Evolutionary conservation across 2,113 vertebrate genomes (phyloP).

Genomic region (Lepidothrix coronata): DNA sequence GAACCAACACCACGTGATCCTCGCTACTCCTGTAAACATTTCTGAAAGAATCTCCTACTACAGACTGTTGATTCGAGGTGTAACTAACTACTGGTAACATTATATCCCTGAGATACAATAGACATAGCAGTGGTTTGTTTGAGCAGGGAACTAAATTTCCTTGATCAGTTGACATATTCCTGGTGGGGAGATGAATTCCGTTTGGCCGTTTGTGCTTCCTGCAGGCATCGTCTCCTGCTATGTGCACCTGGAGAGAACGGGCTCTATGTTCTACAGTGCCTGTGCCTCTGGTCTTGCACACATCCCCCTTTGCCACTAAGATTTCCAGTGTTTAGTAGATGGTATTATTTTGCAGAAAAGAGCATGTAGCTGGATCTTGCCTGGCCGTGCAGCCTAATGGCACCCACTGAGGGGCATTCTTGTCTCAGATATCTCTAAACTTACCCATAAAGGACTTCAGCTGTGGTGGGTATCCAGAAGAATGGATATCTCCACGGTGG

Average conservation of each 20-base stretch:
- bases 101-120: constrained; percentile 9
- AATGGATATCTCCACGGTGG: rapidly evolving
- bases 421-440: neutral
- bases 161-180: constrained; percentile 31
- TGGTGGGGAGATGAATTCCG: neutral
- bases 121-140: neutral
- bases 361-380: rapidly evolving
- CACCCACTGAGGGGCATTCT: neutral
- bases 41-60: neutral
- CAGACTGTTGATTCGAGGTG: constrained; percentile 1
- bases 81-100: neutral
- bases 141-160: constrained; percentile 22
- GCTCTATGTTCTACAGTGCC: neutral
- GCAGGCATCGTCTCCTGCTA: rapidly evolving
- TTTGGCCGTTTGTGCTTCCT: neutral
- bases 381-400: neutral
- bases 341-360: neutral
- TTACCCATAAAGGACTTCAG: neutral
- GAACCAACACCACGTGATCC: neutral
- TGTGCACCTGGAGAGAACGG: neutral
- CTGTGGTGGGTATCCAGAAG: rapidly evolving
- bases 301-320: neutral
- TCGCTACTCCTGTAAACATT: neutral
- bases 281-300: neutral
- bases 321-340: neutral